Base-by-base conservation (phyloP, 2,888 invertebrate species). In the Sphaerophoria taeniata region DNA sequence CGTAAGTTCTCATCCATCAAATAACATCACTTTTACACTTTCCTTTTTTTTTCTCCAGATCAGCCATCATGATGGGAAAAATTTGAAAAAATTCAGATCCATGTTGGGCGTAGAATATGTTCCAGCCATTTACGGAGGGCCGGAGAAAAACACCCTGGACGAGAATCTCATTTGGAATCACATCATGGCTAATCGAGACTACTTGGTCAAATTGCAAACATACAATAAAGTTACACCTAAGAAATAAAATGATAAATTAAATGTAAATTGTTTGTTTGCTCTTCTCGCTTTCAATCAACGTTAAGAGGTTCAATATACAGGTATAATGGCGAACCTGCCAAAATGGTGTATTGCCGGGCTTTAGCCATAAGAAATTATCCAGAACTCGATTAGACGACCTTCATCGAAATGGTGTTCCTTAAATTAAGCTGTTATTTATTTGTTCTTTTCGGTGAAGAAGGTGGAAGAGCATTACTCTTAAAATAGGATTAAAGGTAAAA, bases 91-190 rank as follows among this genome's bases (percentile, higher is more conserved):
- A 82, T 73, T 91, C 16, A 88, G 89, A 2, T 89, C 90, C 2
- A 90, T 90, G 88, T 69, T 91, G 47, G 92, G 91, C 5, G 89
- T 88, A 60, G 91, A 91, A 47, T 83, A 84, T 67, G 80, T 90
- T 43, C 91, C 92, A 6, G 90, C 88, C 7, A 89, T 90, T 86
- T 91, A 91, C 78, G 92, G 91, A 0, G 91, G 91, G 0, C 89
- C 91, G 3, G 86, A 87, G 5, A 70, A 88, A 3, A 91, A 91
- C 87, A 87, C 89, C 16, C 87, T 90, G 5, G 89, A 91, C 72
- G 88, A 89, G 4, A 89, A 89, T 79, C 58, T 90, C 55, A 88
- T 91, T 51, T 89, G 89, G 33, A 88, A 91, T 82, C 89, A 91
- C 78, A 82, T 91, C 39, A 86, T 87, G 61, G 88, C 89, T 72